Evolutionary conservation across 1,140 invertebrate species (phyloP).

Genomic region (Aphis gossypii): DNA sequence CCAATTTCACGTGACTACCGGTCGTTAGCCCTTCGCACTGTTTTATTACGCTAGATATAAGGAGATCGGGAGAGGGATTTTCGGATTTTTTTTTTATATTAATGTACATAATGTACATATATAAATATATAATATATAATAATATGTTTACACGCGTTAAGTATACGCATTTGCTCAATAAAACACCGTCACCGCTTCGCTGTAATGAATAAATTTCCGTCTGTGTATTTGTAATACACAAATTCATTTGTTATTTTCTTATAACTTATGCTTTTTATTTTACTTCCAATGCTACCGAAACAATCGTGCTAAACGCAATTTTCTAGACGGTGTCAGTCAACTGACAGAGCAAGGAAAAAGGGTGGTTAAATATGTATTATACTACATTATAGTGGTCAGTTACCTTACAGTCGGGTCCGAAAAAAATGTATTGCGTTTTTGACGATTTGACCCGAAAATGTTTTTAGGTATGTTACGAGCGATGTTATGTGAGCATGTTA

Average conservation of each 20-base stretch:
- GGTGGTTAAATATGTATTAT: conserved; percentile 1
- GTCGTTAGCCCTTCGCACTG: conserved; percentile 36
- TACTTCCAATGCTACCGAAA: neutral
- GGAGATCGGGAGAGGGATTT: neutral
- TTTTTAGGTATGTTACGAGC: neutral
- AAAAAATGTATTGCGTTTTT: neutral
- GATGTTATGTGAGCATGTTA: neutral
- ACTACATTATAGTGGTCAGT: conserved; percentile 16
- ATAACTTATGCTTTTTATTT: neutral
- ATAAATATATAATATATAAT: neutral
- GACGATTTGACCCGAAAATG: conserved; percentile 26
- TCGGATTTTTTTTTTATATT: neutral
- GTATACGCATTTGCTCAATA: neutral
- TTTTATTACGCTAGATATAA: neutral
- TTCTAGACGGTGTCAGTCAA: conserved; percentile 34
- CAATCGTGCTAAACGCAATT: conserved; percentile 50
- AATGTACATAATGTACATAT: neutral
- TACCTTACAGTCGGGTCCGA: neutral
- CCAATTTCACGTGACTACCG: conserved; percentile 49
- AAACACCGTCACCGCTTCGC: neutral
- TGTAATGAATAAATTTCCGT: conserved; percentile 8
- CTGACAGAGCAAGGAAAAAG: neutral
- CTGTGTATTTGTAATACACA: no score
- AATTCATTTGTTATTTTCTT: neutral
- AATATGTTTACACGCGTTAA: neutral